Base-by-base conservation (phyloP, 1,140 invertebrate species). In the Tribolium castaneum region DNA sequence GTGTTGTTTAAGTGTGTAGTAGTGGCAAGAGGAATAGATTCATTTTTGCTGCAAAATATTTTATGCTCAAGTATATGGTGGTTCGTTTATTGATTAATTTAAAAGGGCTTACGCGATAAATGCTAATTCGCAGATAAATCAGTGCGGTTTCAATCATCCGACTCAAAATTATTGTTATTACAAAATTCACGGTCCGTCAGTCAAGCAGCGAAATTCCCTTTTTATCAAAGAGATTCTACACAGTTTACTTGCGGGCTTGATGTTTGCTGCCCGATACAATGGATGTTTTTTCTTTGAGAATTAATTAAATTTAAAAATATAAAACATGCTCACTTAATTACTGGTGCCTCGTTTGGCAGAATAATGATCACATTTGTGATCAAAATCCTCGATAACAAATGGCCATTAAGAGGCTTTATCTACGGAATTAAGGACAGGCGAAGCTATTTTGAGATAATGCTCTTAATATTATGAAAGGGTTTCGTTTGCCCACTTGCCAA, bases 81-180 rank as follows among this genome's bases (percentile, higher is more conserved):
- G 3, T 45, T 39, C 34, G 39, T 45, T 45, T 10, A 45, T 10
- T 45, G 25, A 30, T 45, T 7, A 45, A 45, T 45, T 52, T 0
- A 52, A 19, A 52, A 13, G 0, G 12, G 12, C 0, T 12, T 14
- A 12, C 13, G 16, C 5, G 16, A 16, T 19, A 19, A 52, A 52
- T 52, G 13, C 12, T 56, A 56, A 56, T 59, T 59, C 19, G 7
- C 54, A 19, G 54, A 59, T 59, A 66, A 66, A 66, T 35, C 25
- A 16, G 14, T 35, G 25, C 12, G 59, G 25, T 66, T 66, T 66
- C 59, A 66, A 66, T 66, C 59, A 35, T 22, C 25, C 9, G 30
- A 16, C 14, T 30, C 56, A 62, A 62, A 62, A 62, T 62, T n/a
- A 66, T 66, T 66, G 59, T 66, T 66, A 66, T 66, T 66, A 66